Conservation (phyloP, 2,888 invertebrate species). For the Cataglyphis altisquamis region DNA sequence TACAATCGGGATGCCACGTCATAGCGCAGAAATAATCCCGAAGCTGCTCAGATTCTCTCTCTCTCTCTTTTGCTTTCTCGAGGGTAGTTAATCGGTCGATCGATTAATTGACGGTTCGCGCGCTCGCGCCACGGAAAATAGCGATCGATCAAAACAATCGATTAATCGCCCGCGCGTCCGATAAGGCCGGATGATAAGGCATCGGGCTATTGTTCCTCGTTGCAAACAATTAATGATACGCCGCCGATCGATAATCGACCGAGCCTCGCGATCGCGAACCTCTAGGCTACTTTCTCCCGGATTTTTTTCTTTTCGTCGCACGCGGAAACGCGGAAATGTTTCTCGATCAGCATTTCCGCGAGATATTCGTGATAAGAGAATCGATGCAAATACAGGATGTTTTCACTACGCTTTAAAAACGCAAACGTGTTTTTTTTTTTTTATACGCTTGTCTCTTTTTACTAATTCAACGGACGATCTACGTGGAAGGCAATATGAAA, state of each 20-base stretch:
- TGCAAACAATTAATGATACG: slow-evolving; percentile 54
- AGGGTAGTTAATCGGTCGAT: slow-evolving; percentile 50
- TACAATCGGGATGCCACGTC: slow-evolving; percentile 40
- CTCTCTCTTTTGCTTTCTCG: neutral
- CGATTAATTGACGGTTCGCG: slow-evolving; percentile 52
- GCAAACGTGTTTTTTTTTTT: neutral
- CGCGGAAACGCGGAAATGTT: slow-evolving; percentile 31
- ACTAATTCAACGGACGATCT: neutral
- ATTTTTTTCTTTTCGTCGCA: neutral
- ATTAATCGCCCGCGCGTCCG: slow-evolving; percentile 43
- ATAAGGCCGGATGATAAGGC: slow-evolving; percentile 45
- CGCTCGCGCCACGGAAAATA: slow-evolving; percentile 43
- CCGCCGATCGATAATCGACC: slow-evolving; percentile 49
- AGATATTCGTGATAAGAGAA: slow-evolving; percentile 22
- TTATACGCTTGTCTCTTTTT: neutral
- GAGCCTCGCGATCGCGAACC: slow-evolving; percentile 39
- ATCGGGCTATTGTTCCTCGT: slow-evolving; percentile 43
- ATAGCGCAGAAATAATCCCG: slow-evolving; percentile 35
- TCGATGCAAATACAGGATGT: neutral
- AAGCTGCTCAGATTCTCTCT: slow-evolving; percentile 3
- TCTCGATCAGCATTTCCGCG: slow-evolving; percentile 16
- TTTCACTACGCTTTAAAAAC: neutral
- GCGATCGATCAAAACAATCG: slow-evolving; percentile 46
- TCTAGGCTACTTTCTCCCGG: slow-evolving; percentile 44
- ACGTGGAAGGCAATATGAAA: neutral